Evolutionary conservation across 2,888 invertebrate genomes (phyloP).

Genomic region (Apamea monoglypha): DNA sequence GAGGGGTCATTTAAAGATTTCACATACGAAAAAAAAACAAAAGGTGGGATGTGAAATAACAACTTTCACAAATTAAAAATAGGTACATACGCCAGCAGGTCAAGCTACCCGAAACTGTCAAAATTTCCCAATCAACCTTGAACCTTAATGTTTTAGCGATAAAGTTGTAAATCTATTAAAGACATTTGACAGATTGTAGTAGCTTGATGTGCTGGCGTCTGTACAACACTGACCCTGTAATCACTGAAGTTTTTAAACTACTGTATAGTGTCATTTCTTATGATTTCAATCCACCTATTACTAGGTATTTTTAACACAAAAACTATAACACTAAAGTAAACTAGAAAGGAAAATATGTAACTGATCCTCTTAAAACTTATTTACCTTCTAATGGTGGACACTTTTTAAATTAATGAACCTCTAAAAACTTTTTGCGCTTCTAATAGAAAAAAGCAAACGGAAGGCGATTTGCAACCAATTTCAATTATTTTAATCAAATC

Average conservation of each 20-base stretch:
- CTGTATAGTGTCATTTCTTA: neutral
- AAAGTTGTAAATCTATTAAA: too few relatives aligned
- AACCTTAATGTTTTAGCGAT: too few relatives aligned
- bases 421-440: neutral
- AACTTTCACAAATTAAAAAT: neutral
- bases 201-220: too few relatives aligned
- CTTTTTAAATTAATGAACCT: neutral
- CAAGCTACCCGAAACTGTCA: too few relatives aligned
- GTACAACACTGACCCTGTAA: neutral
- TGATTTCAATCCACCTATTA: too few relatives aligned
- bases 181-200: too few relatives aligned
- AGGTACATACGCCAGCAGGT: too few relatives aligned
- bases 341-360: neutral
- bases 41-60: neutral
- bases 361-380: neutral
- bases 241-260: neutral
- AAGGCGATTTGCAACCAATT: constrained; percentile 11
- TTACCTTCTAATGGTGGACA: neutral
- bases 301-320: neutral
- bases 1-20: too few relatives aligned
- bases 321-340: neutral
- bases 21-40: too few relatives aligned
- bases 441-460: neutral
- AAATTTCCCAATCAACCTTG: too few relatives aligned
- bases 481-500: constrained; percentile 62